Evolutionary conservation across 1,140 invertebrate genomes (phyloP).

Genomic region (Catajapyx aquilonaris): DNA sequence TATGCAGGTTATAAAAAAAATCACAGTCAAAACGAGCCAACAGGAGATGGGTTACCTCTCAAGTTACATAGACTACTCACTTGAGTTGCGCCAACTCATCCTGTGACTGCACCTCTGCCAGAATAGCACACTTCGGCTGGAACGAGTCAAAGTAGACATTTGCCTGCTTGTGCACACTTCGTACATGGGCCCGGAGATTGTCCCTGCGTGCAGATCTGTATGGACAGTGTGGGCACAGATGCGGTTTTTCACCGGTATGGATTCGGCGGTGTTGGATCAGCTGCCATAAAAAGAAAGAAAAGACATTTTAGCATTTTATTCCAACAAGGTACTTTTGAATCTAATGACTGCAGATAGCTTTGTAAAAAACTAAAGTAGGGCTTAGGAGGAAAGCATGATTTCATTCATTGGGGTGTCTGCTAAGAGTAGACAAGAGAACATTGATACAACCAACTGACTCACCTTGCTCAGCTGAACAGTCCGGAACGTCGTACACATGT

Average conservation of each 20-base stretch:
- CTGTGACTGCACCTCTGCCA: too few relatives aligned
- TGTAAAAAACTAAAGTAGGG: neutral
- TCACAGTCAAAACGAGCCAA: too few relatives aligned
- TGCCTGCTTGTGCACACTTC: conserved; percentile 33
- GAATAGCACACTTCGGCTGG: too few relatives aligned
- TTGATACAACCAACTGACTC: conserved; percentile 2
- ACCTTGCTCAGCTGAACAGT: conserved; percentile 34
- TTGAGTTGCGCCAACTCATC: too few relatives aligned
- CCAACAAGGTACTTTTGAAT: neutral
- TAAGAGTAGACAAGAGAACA: neutral
- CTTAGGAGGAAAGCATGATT: neutral
- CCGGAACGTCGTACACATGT: conserved; percentile 30
- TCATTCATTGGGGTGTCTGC: neutral
- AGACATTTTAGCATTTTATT: neutral
- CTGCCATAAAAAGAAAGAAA: conserved; percentile 13
- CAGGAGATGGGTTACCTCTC: too few relatives aligned
- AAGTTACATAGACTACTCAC: too few relatives aligned
- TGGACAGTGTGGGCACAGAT: conserved; percentile 30
- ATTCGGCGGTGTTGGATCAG: conserved; percentile 29
- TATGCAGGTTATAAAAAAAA: too few relatives aligned
- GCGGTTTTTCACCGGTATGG: conserved; percentile 35
- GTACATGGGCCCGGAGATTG: conserved; percentile 30
- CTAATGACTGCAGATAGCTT: neutral
- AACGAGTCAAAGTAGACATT: too few relatives aligned
- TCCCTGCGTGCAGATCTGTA: conserved; percentile 31